Base-by-base conservation (phyloP, 2,797 vertebrate species). In the Rhynchonycteris naso region DNA sequence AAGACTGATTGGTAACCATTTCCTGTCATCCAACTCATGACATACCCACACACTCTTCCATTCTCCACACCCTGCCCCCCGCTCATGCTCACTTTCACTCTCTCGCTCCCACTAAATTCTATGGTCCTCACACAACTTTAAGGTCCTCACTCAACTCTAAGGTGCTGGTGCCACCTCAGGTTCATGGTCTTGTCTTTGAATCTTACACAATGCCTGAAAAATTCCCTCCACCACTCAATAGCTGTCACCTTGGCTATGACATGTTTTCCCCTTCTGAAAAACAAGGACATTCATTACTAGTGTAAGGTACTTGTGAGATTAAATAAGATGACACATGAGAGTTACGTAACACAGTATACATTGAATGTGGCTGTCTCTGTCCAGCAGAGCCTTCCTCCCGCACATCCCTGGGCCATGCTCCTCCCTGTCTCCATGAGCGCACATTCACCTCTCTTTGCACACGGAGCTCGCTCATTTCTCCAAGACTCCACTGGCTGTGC, bases 211-310 rank as follows among this genome's bases (percentile, higher is more conserved):
- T 35, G 4, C 50, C n/a, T 88, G 50, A 4, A 0, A 81, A 16
- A 6, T 56, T 69, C 16, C 35, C 14, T 66, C 13, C 4, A 61
- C 7, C 7, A 18, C 18, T 52, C 9, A 28, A 28, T 3, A 84
- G 1, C 24, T 59, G 9, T 74, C 22, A 76, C n/a, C n/a, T 87
- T 54, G 13, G 14, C 52, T 47, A 16, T 0, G 3, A 54, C 12
- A 72, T 78, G n/a, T 80, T 88, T 94, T 71, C 54, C 21, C 59
- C 82, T 86, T 28, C 66, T 83, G 43, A 92, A 85, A 86, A 26
- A 52, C 4, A 11, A 38, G 5, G 68, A 78, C 52, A 91, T 26
- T 71, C 38, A 26, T 87, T 56, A 58, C 19, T 71, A 28, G 16
- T 2, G 1, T 7, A 66, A 24, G 24, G 33, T 16, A 7, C 14